phyloP scores from a whole-genome alignment of 2,888 invertebrate genomes.

The Drosophila maculinotata region DNA sequence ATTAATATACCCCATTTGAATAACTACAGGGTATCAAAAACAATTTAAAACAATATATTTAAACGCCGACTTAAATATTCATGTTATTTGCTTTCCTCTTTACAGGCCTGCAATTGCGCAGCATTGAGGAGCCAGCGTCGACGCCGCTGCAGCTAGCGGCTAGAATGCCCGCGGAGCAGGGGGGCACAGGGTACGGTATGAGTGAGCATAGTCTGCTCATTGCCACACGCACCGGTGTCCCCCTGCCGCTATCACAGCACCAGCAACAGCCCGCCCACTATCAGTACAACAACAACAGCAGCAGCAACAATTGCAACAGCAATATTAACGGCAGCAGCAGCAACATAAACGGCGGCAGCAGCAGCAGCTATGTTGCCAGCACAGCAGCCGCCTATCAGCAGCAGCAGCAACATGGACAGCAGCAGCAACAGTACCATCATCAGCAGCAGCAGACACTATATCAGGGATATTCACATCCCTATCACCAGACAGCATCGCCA shows the following conservation, averaged over 20 bases:
- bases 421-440: slow-evolving; percentile 43
- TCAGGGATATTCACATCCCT: slow-evolving; percentile 62
- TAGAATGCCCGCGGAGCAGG: slow-evolving; percentile 87
- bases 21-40: no score
- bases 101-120: slow-evolving; percentile 93
- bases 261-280: slow-evolving; percentile 72
- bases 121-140: slow-evolving; percentile 92
- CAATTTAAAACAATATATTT: no score
- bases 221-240: slow-evolving; percentile 85
- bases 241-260: slow-evolving; percentile 83
- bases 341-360: slow-evolving; percentile 13
- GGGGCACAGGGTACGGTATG: slow-evolving; percentile 87
- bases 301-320: slow-evolving; percentile 30
- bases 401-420: slow-evolving; percentile 41
- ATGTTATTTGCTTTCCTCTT: slow-evolving; percentile 14
- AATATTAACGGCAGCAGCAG: slow-evolving; percentile 24
- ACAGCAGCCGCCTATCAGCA: slow-evolving; percentile 69
- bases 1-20: no score
- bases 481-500: slow-evolving; percentile 68
- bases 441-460: slow-evolving; percentile 57
- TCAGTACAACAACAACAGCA: slow-evolving; percentile 51
- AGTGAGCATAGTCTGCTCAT: slow-evolving; percentile 86
- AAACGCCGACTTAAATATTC: not conserved
- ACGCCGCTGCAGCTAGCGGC: slow-evolving; percentile 82
- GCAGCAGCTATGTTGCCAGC: slow-evolving; percentile 44